phyloP scores from a whole-genome alignment of 1,140 invertebrate genomes.

The Dufourea novaeangliae region DNA sequence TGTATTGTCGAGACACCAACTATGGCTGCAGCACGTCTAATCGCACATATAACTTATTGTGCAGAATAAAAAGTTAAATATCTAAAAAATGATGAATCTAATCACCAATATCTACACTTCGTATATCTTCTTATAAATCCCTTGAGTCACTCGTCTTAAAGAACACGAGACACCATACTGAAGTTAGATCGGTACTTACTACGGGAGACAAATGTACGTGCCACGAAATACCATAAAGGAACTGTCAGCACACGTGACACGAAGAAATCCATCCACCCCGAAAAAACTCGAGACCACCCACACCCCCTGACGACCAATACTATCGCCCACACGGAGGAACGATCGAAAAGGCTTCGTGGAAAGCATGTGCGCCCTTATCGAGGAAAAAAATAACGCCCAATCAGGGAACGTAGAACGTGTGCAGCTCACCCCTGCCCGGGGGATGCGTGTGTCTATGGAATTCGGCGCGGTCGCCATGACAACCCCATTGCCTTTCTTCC shows the following conservation, averaged over 20 bases:
- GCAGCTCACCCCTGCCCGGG: constrained; percentile 65
- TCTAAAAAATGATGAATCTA: too few relatives aligned
- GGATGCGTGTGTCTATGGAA: constrained; percentile 74
- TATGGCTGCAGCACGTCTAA: too few relatives aligned
- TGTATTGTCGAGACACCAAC: too few relatives aligned
- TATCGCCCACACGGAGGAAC: constrained; percentile 31
- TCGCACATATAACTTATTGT: too few relatives aligned
- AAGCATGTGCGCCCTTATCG: constrained; percentile 77
- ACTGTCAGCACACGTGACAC: constrained; percentile 39
- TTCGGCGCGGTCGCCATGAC: constrained; percentile 78
- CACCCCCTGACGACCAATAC: constrained; percentile 26
- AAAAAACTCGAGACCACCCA: constrained; percentile 49
- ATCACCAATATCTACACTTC: too few relatives aligned
- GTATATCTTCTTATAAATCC: too few relatives aligned
- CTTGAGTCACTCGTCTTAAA: too few relatives aligned
- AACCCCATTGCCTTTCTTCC: constrained; percentile 73
- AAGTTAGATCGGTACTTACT: too few relatives aligned
- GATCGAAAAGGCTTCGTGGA: constrained; percentile 53
- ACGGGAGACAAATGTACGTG: neutral
- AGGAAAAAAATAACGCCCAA: constrained; percentile 79
- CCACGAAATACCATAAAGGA: neutral
- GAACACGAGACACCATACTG: too few relatives aligned
- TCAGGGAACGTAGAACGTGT: constrained; percentile 75
- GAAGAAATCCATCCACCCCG: constrained; percentile 29
- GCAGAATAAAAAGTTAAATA: too few relatives aligned